Evolutionary conservation across 2,888 invertebrate genomes (phyloP).

Genomic region (Perizoma affinitatum): DNA sequence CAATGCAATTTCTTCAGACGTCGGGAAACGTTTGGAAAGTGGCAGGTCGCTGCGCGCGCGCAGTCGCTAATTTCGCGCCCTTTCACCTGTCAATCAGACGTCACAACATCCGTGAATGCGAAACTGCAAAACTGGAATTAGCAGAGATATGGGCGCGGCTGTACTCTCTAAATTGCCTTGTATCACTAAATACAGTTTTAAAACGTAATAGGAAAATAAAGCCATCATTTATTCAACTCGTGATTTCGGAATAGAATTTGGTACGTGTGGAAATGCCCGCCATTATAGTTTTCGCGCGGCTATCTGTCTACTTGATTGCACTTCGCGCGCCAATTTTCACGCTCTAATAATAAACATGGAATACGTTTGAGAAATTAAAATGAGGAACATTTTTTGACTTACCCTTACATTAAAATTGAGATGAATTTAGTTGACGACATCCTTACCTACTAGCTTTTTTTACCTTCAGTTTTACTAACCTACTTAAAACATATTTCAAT

Average conservation of each 20-base stretch:
- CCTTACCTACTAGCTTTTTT: too few species aligned
- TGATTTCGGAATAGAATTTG: constrained; percentile 51
- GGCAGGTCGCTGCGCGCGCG: constrained; percentile 41
- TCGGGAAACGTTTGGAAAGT: constrained; percentile 42
- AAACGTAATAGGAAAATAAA: constrained; percentile 56
- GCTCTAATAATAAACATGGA: constrained; percentile 25
- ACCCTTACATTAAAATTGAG: too few species aligned
- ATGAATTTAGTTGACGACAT: too few species aligned
- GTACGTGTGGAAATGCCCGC: constrained; percentile 54
- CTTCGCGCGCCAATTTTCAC: constrained; percentile 52
- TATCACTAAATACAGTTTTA: constrained; percentile 34
- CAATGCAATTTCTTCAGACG: constrained; percentile 42
- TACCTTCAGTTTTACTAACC: too few species aligned
- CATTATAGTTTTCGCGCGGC: constrained; percentile 66
- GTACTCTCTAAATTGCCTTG: constrained; percentile 55
- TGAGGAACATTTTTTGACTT: constrained; percentile 3
- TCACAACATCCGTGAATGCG: constrained; percentile 58
- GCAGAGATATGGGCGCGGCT: constrained; percentile 50
- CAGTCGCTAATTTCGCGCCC: constrained; percentile 75
- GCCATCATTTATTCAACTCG: constrained; percentile 58
- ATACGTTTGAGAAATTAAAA: constrained; percentile 54
- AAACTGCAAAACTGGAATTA: constrained; percentile 60
- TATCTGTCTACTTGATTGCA: constrained; percentile 62
- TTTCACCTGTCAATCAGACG: constrained; percentile 81
- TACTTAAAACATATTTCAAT: too few species aligned